phyloP scores from a whole-genome alignment of 2,797 vertebrate genomes.

The Notolepis coatsorum region DNA sequence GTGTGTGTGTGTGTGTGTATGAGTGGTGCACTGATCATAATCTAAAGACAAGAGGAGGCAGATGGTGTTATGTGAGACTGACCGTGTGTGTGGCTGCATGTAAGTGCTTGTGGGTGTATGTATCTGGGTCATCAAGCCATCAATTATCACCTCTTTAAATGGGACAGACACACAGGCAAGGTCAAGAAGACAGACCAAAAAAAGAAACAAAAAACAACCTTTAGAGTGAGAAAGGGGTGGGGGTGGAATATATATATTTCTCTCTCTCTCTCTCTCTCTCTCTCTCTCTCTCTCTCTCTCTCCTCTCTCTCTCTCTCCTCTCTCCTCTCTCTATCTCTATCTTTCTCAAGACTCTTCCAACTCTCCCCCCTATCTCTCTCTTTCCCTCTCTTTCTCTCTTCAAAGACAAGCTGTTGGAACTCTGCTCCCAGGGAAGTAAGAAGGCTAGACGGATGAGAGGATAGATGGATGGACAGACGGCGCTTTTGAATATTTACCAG shows the following conservation, averaged over 20 bases:
- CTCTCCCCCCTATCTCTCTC: conserved; percentile 1
- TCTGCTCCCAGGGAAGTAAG: conserved; percentile 19
- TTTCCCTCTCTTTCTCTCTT: too few species aligned
- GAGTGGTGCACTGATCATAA: conserved; percentile 40
- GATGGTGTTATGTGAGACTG: conserved; percentile 19
- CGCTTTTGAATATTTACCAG: conserved; percentile 62
- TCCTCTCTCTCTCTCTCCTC: background rate
- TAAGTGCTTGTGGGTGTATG: conserved; percentile 17
- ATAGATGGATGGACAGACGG: conserved; percentile 27
- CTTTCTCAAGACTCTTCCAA: too few species aligned
- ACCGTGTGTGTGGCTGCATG: conserved; percentile 3
- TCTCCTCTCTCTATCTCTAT: conserved; percentile 17
- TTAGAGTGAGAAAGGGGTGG: too few species aligned
- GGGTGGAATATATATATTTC: too few species aligned
- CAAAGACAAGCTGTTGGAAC: conserved; percentile 1
- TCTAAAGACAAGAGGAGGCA: conserved; percentile 35
- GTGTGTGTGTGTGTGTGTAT: conserved; percentile 20
- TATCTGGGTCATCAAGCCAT: conserved; percentile 63
- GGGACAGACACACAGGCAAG: conserved; percentile 58
- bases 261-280: too few species aligned
- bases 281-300: conserved; percentile 3
- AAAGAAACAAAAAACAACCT: background rate
- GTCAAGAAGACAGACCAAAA: conserved; percentile 59
- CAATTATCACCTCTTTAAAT: conserved; percentile 68
- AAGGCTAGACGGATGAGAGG: conserved; percentile 30